Percentiles rank a stretch among this genome's conserved stretches.
Evolutionary conservation across 2,888 invertebrate species (phyloP).

Genomic region (Cryptosula pallasiana): DNA sequence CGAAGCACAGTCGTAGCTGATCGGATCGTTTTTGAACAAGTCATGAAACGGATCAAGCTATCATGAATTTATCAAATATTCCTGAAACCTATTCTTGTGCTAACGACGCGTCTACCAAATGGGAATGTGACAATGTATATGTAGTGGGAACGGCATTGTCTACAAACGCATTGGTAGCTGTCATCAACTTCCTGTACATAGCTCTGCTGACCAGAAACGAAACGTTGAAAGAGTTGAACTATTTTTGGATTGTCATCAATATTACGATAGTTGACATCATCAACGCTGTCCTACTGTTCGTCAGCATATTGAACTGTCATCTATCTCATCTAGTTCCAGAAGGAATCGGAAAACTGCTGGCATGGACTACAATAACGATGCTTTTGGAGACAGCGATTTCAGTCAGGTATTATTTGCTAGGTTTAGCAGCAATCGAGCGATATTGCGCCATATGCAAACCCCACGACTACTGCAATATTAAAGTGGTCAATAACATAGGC

Average conservation of each 20-base stretch:
- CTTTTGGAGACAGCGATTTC: background rate
- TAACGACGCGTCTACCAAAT: background rate
- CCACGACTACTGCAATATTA: background rate
- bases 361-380: background rate
- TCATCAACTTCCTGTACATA: background rate
- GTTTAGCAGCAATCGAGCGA: background rate
- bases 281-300: background rate
- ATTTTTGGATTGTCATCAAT: background rate
- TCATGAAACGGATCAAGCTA: too few relatives aligned
- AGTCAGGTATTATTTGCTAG: background rate
- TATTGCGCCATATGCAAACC: conserved; percentile 2
- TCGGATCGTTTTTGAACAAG: too few relatives aligned
- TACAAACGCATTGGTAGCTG: background rate
- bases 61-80: too few relatives aligned
- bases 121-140: background rate
- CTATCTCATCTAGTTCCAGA: background rate
- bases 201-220: background rate
- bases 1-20: too few relatives aligned
- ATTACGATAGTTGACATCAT: background rate
- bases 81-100: background rate
- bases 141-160: background rate
- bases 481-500: background rate
- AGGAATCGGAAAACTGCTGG: background rate
- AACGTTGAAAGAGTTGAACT: background rate
- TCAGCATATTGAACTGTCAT: background rate